Percentiles rank a stretch among this genome's conserved stretches.
These are phyloP conservation scores for Tenthredo livida DNA, from an alignment of 2,888 invertebrate genomes.

Conservation along the genomic window DNA sequence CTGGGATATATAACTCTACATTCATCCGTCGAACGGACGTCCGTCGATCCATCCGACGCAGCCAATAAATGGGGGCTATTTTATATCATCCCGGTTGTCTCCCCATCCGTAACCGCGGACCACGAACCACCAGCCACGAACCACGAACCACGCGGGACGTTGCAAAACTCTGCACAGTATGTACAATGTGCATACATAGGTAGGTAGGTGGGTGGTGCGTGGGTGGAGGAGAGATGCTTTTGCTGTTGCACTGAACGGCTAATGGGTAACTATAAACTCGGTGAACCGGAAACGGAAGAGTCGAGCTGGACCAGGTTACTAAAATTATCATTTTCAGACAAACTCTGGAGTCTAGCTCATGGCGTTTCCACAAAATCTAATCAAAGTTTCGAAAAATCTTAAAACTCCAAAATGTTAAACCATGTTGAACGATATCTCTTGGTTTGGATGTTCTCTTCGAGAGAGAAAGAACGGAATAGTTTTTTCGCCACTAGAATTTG, in stretches of 20 bases:
- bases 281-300: conserved; percentile 26
- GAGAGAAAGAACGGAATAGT: too few relatives aligned
- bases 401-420: too few relatives aligned
- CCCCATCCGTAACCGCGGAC: neutral
- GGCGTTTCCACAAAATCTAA: neutral
- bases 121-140: neutral
- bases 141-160: conserved; percentile 17
- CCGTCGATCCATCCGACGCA: conserved; percentile 31
- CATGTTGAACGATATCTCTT: too few relatives aligned
- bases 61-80: conserved; percentile 49
- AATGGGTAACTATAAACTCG: neutral
- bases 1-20: conserved; percentile 44
- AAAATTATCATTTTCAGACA: neutral
- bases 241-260: neutral
- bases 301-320: neutral
- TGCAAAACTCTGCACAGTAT: neutral
- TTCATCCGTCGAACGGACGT: conserved; percentile 42
- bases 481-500: too few relatives aligned
- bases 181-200: neutral
- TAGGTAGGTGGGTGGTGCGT: too few relatives aligned
- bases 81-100: conserved; percentile 36
- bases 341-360: neutral
- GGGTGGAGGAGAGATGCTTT: neutral
- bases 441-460: too few relatives aligned
- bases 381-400: too few relatives aligned